Base-by-base conservation (phyloP, 2,113 vertebrate genomes). In the Bostrychus sinensis region DNA sequence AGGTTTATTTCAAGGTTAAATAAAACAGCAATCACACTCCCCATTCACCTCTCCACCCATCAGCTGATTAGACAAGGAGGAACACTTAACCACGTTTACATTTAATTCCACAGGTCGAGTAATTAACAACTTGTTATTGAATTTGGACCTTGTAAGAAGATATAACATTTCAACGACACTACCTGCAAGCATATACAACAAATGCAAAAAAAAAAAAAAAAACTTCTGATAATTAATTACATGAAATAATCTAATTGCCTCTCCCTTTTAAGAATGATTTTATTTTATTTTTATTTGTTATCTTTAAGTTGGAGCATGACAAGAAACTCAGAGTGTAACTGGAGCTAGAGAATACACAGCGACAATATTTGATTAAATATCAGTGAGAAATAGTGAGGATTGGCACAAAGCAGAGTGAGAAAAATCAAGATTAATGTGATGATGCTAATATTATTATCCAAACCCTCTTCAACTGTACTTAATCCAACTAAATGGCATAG, bases 51-150 rank as follows among this genome's bases (percentile, higher is more conserved):
- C 63, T 71, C 17, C 56, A 65, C 26, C 41, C 43, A 62, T 78
- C 66, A 74, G 43, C 61, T 70, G 66, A 78, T 82, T 66, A 74
- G 58, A 75, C 72, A 71, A 16, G 54, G 66, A 72, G 62, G 11
- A 72, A 58, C 60, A 58, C 60, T 58, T 72, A 78, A 74, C 5
- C n/a, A 53, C 70, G 48, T 55, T 72, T 76, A 56, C 71, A 80
- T 83, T 90, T 81, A 87, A 70, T 81, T 72, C 50, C 75, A 62
- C 72, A 61, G 70, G 56, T 70, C 12, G 0, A 80, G 63, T 83
- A 70, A 89, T 89, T 88, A 79, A 53, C 43, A 62, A 62, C 55
- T 53, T 72, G 65, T 80, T 77, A 86, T 72, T 82, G 45, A 82
- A 86, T 83, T 69, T 78, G 37, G 38, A 66, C 53, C 59, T 3